Percentiles rank a stretch among this genome's conserved stretches.
Conservation (phyloP, 2,113 vertebrate genomes). For the Oryzias woworae region DNA sequence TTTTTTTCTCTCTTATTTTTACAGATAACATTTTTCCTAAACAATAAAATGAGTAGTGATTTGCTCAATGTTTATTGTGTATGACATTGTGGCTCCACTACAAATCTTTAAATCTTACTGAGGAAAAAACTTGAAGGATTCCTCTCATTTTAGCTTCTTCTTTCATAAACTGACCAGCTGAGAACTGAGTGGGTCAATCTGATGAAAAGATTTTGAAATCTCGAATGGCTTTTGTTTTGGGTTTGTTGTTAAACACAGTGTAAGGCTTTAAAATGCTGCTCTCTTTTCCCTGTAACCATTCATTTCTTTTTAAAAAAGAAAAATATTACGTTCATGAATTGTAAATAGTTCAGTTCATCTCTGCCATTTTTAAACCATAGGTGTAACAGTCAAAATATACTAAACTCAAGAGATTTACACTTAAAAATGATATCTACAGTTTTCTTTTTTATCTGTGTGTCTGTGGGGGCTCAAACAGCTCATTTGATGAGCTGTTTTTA, state of each 20-base stretch:
- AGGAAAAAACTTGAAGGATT: no score
- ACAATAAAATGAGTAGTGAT: no score
- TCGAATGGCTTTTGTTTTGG: no score
- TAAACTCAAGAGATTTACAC: neutral
- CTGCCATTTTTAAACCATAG: neutral
- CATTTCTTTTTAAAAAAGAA: neutral
- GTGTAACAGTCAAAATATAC: neutral
- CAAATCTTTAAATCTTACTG: no score
- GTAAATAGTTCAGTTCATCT: neutral
- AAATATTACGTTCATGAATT: neutral
- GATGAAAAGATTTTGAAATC: no score
- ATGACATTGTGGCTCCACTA: no score
- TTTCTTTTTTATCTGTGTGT: neutral
- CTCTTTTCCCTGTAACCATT: neutral
- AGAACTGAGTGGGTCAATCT: no score
- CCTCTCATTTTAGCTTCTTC: no score
- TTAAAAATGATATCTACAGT: no score
- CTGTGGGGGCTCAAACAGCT: constrained; percentile 8
- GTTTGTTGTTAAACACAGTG: no score
- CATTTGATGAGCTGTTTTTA: constrained; percentile 9
- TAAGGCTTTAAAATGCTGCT: neutral
- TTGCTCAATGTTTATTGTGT: no score
- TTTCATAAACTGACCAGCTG: no score
- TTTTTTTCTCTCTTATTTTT: constrained; percentile 29
- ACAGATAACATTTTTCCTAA: constrained; percentile 8